Evolutionary conservation across 2,888 invertebrate species (phyloP).

Genomic region (Pristionchus entomophagus): DNA sequence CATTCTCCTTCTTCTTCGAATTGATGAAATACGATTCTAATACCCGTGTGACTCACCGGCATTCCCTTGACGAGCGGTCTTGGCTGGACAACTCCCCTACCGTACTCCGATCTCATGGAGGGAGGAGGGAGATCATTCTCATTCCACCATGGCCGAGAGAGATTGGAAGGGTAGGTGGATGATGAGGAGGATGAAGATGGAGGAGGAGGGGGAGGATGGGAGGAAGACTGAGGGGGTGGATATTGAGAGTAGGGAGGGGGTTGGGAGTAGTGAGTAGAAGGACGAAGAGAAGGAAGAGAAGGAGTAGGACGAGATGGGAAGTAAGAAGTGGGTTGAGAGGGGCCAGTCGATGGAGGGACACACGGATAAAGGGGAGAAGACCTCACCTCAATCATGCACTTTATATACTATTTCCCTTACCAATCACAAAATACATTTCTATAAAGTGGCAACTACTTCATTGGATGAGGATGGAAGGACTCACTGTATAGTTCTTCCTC

Average conservation of each 20-base stretch:
- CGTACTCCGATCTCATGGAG: constrained; percentile 41
- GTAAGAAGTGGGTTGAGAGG: not conserved
- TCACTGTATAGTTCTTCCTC: constrained; percentile 3
- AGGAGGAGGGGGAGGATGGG: not conserved
- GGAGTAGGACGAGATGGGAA: too few species aligned
- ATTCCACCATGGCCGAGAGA: constrained; percentile 27
- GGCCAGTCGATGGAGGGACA: not conserved
- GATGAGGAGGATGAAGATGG: not conserved
- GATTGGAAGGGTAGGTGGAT: constrained; percentile 7
- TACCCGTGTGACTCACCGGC: not conserved
- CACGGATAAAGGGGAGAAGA: constrained; percentile 27
- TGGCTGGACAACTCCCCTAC: not conserved
- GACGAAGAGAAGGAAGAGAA: too few species aligned
- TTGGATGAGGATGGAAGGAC: not conserved
- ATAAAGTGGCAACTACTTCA: too few species aligned
- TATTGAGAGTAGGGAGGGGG: constrained; percentile 11
- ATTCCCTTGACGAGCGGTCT: not conserved
- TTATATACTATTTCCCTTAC: not conserved
- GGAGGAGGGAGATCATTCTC: constrained; percentile 43
- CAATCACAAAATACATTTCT: too few species aligned
- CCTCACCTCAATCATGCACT: not conserved
- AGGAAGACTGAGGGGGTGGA: constrained; percentile 47
- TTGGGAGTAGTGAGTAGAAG: not conserved
- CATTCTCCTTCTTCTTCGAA: too few species aligned
- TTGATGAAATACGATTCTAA: too few species aligned